Evolutionary conservation across 2,797 vertebrate species (phyloP).

Genomic region (Echeneis naucrates): DNA sequence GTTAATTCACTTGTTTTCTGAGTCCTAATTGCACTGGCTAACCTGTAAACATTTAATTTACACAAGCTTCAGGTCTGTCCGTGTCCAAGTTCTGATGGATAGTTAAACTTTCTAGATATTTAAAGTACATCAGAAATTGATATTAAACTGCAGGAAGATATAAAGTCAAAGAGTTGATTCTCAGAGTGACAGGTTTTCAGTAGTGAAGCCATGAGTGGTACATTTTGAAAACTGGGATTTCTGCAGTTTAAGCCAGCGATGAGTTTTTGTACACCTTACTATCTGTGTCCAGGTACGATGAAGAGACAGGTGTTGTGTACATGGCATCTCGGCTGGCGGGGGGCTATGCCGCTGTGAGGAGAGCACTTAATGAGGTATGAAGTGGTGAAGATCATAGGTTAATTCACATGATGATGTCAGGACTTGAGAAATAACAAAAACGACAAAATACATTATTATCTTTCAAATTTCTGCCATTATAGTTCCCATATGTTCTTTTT

Average conservation of each 20-base stretch:
- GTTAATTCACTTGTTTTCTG: no score
- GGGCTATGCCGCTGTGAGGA: conserved; percentile 87
- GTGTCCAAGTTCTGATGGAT: background rate
- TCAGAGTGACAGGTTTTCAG: background rate
- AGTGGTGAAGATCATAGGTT: background rate
- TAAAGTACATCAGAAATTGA: background rate
- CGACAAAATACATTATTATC: no score
- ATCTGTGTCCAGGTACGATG: conserved; percentile 81
- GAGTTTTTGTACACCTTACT: background rate
- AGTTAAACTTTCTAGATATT: background rate
- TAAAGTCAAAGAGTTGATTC: background rate
- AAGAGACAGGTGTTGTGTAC: conserved; percentile 86
- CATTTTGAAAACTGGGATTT: background rate
- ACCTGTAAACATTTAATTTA: no score
- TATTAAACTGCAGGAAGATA: background rate
- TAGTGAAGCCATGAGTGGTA: no score
- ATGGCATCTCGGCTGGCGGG: conserved; percentile 89
- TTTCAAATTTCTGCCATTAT: background rate
- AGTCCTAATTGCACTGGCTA: no score
- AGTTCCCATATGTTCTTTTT: background rate
- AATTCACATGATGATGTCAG: background rate
- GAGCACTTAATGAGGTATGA: conserved; percentile 89
- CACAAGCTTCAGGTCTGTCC: no score
- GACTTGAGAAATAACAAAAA: no score
- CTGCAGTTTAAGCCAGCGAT: background rate